Evolutionary conservation across 2,888 invertebrate species (phyloP), one percentile per base, ranked within the genome.

Genomic region (Holacanthella duospinosa): DNA sequence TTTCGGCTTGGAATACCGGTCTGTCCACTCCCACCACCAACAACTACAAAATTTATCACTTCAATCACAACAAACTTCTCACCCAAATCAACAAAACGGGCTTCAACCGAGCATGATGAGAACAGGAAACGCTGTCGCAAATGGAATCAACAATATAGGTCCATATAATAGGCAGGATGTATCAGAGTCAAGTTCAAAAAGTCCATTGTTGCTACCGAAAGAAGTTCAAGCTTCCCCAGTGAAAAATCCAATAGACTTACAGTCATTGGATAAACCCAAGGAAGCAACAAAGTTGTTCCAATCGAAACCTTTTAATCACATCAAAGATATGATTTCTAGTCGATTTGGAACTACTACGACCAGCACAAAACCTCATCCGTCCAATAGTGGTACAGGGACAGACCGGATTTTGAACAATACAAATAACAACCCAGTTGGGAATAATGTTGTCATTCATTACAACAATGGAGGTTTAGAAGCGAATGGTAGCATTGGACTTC

Each of bases 301-400:
- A 64, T 84, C 86, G 55, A 86, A 87, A 77, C 88, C 88, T 0
- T 88, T 88, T 75, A 86, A 89, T 76, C 87, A 88, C 2, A 82
- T 89, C 66, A 88, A 88, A 80, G 88, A 88, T 74, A 86, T 89
- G 82, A 87, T 89, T 75, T 88, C 88, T 26, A 87, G 86, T 76
- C 83, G 86, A 74, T 88, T 89, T 76, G 86, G 86, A 74, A 55
- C 29, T 44, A 66, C 48, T 29, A 43, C 56, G 43, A 64, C 64
- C 43, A 58, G 43, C 43, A 58, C 19, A 25, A 43, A 12, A 21
- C 36, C 43, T 59, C 24, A 28, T 21, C 24, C 2, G 6, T n/a
- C 29, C 3, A 62, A 53, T 44, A 58, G 27, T 29, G 58, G 36
- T 28, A 24, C 12, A 16, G 24, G 24, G 16, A 58, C 29, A 12